Evolutionary conservation across 2,888 invertebrate genomes (phyloP).

Genomic region (Serrognathus titanus): DNA sequence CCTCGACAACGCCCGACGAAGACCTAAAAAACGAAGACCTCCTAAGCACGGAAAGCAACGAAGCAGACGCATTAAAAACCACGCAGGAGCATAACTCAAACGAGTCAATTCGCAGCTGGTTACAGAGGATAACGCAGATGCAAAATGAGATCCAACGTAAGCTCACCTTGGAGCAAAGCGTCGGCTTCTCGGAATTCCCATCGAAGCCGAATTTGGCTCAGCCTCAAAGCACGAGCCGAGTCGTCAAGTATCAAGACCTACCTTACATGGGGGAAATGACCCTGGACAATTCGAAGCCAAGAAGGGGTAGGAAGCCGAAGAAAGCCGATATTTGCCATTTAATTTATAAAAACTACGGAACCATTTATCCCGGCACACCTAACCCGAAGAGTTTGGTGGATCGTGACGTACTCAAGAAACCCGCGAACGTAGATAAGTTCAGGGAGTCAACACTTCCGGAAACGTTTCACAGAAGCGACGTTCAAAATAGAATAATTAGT

Average conservation of each 20-base stretch:
- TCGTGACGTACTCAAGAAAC: slow-evolving; percentile 28
- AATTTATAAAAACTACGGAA: slow-evolving; percentile 89
- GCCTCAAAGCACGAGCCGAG: slow-evolving; percentile 44
- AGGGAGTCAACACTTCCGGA: slow-evolving; percentile 25
- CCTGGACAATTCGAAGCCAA: slow-evolving; percentile 79
- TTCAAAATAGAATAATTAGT: slow-evolving; percentile 67
- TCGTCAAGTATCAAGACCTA: slow-evolving; percentile 75
- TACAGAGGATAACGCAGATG: slow-evolving; percentile 70
- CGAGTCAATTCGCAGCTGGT: slow-evolving; percentile 71
- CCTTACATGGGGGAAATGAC: slow-evolving; percentile 94
- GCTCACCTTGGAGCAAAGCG: slow-evolving; percentile 22
- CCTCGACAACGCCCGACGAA: slow-evolving; percentile 37
- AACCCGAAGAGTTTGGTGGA: slow-evolving; percentile 53
- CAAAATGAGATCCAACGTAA: slow-evolving; percentile 58
- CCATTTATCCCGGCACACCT: slow-evolving; percentile 75
- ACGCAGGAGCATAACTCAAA: slow-evolving; percentile 52
- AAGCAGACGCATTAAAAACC: slow-evolving; percentile 30
- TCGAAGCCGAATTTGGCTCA: slow-evolving; percentile 40
- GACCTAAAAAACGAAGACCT: slow-evolving; percentile 2
- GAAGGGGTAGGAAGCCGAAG: slow-evolving; percentile 84
- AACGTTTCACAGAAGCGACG: slow-evolving; percentile 55
- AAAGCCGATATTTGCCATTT: slow-evolving; percentile 90
- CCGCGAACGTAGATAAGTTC: slow-evolving; percentile 14
- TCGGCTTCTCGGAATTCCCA: slow-evolving; percentile 18
- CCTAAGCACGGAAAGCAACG: not conserved